Percentiles rank a stretch among this genome's conserved stretches.
Evolutionary conservation across 2,797 vertebrate genomes (phyloP).

Genomic region (Craterocephalus amniculus): DNA sequence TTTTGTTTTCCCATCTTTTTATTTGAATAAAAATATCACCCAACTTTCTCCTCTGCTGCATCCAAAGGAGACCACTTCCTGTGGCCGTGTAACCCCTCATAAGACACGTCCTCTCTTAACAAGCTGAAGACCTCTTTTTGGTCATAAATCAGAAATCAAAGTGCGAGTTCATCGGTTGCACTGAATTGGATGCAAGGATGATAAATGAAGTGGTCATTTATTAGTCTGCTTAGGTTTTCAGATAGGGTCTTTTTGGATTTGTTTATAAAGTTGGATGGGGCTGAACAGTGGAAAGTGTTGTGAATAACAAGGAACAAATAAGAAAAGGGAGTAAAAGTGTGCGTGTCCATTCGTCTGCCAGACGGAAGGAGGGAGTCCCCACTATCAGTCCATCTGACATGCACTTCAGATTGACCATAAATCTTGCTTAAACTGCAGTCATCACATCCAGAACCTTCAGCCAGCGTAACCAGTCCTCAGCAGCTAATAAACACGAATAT

Average conservation of each 20-base stretch:
- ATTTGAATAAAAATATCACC: background rate
- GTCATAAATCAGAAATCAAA: background rate
- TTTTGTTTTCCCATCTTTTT: background rate
- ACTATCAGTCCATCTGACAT: conserved; percentile 1
- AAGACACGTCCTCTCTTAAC: background rate
- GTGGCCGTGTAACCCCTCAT: background rate
- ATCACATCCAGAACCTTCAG: background rate
- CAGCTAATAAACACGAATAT: background rate
- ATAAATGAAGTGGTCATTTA: background rate
- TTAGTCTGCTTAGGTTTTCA: too few relatives aligned
- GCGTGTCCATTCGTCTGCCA: background rate
- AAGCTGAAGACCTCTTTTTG: background rate
- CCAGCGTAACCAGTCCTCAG: background rate
- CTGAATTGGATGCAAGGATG: background rate
- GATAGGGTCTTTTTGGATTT: background rate
- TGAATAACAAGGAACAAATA: background rate
- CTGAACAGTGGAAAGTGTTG: background rate
- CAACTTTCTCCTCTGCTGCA: conserved; percentile 4
- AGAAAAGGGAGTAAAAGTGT: background rate
- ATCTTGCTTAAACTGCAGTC: background rate
- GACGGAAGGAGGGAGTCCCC: background rate
- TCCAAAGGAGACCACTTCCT: background rate
- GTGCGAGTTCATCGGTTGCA: background rate
- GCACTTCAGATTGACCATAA: background rate
- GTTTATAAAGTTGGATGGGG: background rate